Percentiles rank a stretch among this genome's conserved stretches.
These are phyloP conservation scores for Chesias legatella DNA, from an alignment of 2,888 invertebrate genomes.

Conservation along the genomic window DNA sequence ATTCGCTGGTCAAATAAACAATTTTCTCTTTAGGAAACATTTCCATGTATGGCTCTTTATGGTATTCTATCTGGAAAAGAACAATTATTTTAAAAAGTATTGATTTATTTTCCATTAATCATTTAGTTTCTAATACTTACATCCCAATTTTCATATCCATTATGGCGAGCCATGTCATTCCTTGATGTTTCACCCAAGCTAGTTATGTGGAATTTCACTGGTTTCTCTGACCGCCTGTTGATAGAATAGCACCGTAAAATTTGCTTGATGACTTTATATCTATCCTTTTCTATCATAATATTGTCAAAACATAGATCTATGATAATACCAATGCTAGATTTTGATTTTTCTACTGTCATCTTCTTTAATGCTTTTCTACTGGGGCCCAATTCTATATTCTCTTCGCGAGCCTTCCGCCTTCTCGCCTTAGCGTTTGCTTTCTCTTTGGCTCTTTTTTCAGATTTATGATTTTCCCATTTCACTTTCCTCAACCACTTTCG, in stretches of 20 bases:
- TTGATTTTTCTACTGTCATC: slow-evolving; percentile 84
- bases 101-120: no score
- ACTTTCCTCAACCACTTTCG: slow-evolving; percentile 85
- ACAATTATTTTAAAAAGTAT: slow-evolving; percentile 1
- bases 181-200: slow-evolving; percentile 88
- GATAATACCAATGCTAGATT: slow-evolving; percentile 85
- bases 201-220: slow-evolving; percentile 90
- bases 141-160: slow-evolving; percentile 96
- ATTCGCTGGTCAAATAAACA: slow-evolving; percentile 96
- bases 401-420: slow-evolving; percentile 84
- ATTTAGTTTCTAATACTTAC: no score
- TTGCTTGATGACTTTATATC: slow-evolving; percentile 94
- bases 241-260: slow-evolving; percentile 93
- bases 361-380: slow-evolving; percentile 89
- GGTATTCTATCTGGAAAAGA: slow-evolving; percentile 83
- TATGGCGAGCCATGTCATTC: slow-evolving; percentile 87
- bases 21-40: slow-evolving; percentile 88
- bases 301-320: slow-evolving; percentile 96
- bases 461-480: slow-evolving; percentile 86
- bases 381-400: slow-evolving; percentile 87
- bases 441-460: slow-evolving; percentile 85
- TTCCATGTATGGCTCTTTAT: slow-evolving; percentile 83
- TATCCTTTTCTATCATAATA: slow-evolving; percentile 93
- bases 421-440: slow-evolving; percentile 86
- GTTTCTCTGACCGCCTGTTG: slow-evolving; percentile 89